Evolutionary conservation across 35 echinoderm and acorn worm species (phyloP).

Genomic region (Ophioderma brevispina): DNA sequence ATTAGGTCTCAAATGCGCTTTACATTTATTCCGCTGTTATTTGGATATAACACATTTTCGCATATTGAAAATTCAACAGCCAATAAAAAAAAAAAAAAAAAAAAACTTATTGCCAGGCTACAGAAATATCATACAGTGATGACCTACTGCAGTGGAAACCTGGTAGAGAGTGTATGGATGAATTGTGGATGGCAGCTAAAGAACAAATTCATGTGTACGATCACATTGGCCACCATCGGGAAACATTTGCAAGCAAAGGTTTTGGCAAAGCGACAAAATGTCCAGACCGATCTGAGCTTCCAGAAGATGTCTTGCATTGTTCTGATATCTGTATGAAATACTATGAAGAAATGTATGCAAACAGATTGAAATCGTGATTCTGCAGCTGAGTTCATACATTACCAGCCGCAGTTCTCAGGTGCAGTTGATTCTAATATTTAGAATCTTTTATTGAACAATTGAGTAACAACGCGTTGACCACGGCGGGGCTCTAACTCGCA

Average conservation of each 20-base stretch:
- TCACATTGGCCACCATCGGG: background rate
- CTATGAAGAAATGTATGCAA: background rate
- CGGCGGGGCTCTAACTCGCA: too few relatives aligned
- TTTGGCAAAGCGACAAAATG: background rate
- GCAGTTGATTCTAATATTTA: too few relatives aligned
- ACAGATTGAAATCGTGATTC: too few relatives aligned
- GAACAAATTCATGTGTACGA: background rate
- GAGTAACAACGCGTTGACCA: too few relatives aligned
- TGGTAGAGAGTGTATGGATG: background rate
- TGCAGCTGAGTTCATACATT: too few relatives aligned
- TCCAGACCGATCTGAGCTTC: background rate
- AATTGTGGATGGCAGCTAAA: background rate
- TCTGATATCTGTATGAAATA: background rate
- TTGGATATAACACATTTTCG: too few relatives aligned
- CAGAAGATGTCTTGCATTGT: background rate
- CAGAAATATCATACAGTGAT: slow-evolving; percentile 5
- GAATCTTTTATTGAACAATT: too few relatives aligned
- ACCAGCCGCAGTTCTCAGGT: too few relatives aligned
- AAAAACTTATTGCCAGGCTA: slow-evolving; percentile 1
- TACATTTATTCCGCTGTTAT: too few relatives aligned
- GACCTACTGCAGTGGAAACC: slow-evolving; percentile 9
- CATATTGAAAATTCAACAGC: too few relatives aligned
- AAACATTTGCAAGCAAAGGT: background rate
- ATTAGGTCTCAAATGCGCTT: too few relatives aligned
- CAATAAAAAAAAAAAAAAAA: too few relatives aligned